phyloP scores from a whole-genome alignment of 2,888 invertebrate species.

The Petrophora chlorosata region DNA sequence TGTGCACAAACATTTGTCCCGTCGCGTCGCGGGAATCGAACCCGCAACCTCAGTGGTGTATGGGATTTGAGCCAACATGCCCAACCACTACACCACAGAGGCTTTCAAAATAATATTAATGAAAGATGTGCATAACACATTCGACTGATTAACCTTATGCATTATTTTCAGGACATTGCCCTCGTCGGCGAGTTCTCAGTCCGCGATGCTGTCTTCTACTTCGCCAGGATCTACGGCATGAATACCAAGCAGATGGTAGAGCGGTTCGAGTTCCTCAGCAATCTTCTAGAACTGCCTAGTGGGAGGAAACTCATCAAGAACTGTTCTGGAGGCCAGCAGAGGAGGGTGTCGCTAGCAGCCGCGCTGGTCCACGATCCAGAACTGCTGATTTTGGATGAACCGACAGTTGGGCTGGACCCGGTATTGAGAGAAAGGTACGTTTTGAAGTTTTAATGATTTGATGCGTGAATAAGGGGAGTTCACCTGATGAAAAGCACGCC shows the following conservation, averaged over 20 bases:
- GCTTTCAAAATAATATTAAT: too few species aligned
- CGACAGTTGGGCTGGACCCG: slow-evolving; percentile 97
- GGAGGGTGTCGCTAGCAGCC: slow-evolving; percentile 94
- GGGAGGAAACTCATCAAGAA: slow-evolving; percentile 85
- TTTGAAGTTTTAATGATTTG: too few species aligned
- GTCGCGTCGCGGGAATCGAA: too few species aligned
- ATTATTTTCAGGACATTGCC: slow-evolving; percentile 88
- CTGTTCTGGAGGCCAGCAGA: slow-evolving; percentile 95
- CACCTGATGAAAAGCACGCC: too few species aligned
- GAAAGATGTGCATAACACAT: too few species aligned
- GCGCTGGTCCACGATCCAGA: slow-evolving; percentile 95
- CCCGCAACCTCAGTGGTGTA: too few species aligned
- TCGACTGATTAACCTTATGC: too few species aligned
- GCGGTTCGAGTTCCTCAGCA: slow-evolving; percentile 86
- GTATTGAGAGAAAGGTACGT: slow-evolving; percentile 90
- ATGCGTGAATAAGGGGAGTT: too few species aligned
- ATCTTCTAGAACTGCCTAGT: slow-evolving; percentile 90
- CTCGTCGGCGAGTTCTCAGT: slow-evolving; percentile 91
- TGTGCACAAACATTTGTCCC: too few species aligned
- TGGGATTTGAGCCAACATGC: too few species aligned
- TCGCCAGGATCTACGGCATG: slow-evolving; percentile 94
- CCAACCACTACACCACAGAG: too few species aligned
- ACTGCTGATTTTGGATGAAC: slow-evolving; percentile 94
- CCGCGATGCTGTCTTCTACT: slow-evolving; percentile 92
- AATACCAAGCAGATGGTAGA: slow-evolving; percentile 85